A percentile compares a stretch with the other conserved stretches of the same genome.
phyloP scores from a whole-genome alignment of 2,797 vertebrate species.

The Heteromormyrus szaboi region DNA sequence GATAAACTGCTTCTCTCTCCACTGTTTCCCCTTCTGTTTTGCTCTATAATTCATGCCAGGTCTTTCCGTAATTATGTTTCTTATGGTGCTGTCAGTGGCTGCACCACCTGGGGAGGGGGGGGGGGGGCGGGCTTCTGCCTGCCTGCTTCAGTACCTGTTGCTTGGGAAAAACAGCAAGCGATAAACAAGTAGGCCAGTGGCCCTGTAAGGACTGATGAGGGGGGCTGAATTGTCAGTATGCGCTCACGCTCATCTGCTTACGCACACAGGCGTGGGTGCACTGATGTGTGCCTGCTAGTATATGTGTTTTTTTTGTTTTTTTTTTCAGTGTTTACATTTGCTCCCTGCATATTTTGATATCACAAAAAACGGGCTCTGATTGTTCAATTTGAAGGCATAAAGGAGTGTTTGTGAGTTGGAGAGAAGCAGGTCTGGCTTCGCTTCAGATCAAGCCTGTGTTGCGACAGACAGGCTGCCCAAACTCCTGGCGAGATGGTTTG shows the following conservation, averaged over 20 bases:
- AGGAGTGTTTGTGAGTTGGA: background rate
- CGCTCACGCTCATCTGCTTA: background rate
- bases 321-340: background rate
- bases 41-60: slow-evolving; percentile 4
- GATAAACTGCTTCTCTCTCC: background rate
- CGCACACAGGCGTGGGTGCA: background rate
- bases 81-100: background rate
- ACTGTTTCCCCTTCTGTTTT: background rate
- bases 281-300: background rate
- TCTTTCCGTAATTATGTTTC: background rate
- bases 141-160: slow-evolving; percentile 6
- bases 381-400: background rate
- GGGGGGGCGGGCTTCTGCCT: no score
- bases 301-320: background rate
- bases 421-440: background rate
- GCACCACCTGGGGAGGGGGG: background rate
- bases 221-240: background rate
- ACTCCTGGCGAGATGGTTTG: background rate
- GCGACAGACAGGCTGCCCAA: background rate
- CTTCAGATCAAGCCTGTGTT: background rate
- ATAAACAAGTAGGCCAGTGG: background rate
- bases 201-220: background rate
- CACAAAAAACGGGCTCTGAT: background rate
- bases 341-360: background rate
- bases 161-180: background rate